A percentile compares a stretch with the other conserved stretches of the same genome.
phyloP scores from a whole-genome alignment of 2,888 invertebrate species.

The Dasypogon diadema region DNA sequence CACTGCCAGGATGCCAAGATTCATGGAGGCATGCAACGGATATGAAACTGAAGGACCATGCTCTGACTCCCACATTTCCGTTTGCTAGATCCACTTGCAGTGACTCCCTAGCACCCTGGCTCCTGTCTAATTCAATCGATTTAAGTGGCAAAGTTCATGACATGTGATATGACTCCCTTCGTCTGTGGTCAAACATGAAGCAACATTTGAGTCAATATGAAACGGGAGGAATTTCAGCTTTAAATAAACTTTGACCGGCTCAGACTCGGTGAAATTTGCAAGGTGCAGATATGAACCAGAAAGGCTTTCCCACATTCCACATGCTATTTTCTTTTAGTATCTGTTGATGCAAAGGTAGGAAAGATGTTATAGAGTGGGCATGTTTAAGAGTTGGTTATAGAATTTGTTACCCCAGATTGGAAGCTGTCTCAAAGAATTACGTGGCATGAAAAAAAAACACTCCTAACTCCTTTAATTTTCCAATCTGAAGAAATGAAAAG shows the following conservation, averaged over 20 bases:
- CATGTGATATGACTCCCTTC: conserved; percentile 42
- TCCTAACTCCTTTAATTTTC: too few species aligned
- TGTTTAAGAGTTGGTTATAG: too few species aligned
- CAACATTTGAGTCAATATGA: conserved; percentile 25
- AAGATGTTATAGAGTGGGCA: too few species aligned
- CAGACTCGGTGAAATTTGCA: not conserved
- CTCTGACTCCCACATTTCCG: conserved; percentile 8
- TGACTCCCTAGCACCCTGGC: conserved; percentile 25
- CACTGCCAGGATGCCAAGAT: conserved; percentile 54
- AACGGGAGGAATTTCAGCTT: not conserved
- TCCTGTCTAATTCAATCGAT: conserved; percentile 52
- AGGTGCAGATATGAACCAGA: not conserved
- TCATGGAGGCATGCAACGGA: conserved; percentile 53
- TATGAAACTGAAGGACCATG: conserved; percentile 49
- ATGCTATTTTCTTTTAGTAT: not conserved
- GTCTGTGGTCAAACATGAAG: conserved; percentile 25
- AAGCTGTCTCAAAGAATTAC: too few species aligned
- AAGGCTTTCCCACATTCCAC: not conserved
- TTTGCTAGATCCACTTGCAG: conserved; percentile 2
- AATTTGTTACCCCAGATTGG: too few species aligned
- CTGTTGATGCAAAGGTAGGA: not conserved
- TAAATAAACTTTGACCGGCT: not conserved
- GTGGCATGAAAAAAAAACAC: too few species aligned
- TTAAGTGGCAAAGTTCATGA: conserved; percentile 52
- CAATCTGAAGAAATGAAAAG: too few species aligned